Percentiles rank a stretch among this genome's conserved stretches.
Evolutionary conservation across 2,888 invertebrate genomes (phyloP).

Genomic region (Leptinotarsa juncta): DNA sequence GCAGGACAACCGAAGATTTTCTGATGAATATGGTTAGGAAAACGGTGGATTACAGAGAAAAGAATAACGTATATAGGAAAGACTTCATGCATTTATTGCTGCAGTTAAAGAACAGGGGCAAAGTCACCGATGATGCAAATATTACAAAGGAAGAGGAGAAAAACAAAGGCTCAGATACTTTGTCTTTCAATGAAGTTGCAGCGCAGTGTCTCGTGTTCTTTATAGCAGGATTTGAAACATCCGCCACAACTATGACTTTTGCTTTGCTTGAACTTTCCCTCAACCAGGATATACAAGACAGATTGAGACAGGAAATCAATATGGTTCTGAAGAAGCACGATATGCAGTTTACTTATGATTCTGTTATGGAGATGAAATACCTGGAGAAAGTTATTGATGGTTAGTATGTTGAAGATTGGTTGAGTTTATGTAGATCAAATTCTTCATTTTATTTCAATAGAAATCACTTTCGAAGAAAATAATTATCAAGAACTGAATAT

Average conservation of each 20-base stretch:
- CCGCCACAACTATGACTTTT: slow-evolving; percentile 47
- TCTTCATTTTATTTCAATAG: no score
- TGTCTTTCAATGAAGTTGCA: slow-evolving; percentile 24
- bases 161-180: neutral
- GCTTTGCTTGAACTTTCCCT: slow-evolving; percentile 45
- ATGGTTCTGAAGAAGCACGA: slow-evolving; percentile 42
- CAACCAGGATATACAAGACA: slow-evolving; percentile 47
- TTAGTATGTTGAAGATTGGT: slow-evolving; percentile 12
- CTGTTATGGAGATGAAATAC: slow-evolving; percentile 47
- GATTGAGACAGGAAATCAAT: slow-evolving; percentile 43
- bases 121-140: slow-evolving; percentile 60
- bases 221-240: slow-evolving; percentile 50
- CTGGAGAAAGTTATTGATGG: slow-evolving; percentile 49
- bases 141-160: slow-evolving; percentile 32
- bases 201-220: slow-evolving; percentile 49
- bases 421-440: no score
- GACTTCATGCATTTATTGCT: slow-evolving; percentile 70
- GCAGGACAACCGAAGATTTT: slow-evolving; percentile 57
- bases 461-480: no score
- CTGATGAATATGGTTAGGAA: slow-evolving; percentile 64
- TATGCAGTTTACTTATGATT: slow-evolving; percentile 46
- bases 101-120: slow-evolving; percentile 63
- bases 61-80: slow-evolving; percentile 65
- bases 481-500: no score
- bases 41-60: slow-evolving; percentile 65